Conservation (phyloP, 2,113 vertebrate genomes). For the Coracopsis vasa region DNA sequence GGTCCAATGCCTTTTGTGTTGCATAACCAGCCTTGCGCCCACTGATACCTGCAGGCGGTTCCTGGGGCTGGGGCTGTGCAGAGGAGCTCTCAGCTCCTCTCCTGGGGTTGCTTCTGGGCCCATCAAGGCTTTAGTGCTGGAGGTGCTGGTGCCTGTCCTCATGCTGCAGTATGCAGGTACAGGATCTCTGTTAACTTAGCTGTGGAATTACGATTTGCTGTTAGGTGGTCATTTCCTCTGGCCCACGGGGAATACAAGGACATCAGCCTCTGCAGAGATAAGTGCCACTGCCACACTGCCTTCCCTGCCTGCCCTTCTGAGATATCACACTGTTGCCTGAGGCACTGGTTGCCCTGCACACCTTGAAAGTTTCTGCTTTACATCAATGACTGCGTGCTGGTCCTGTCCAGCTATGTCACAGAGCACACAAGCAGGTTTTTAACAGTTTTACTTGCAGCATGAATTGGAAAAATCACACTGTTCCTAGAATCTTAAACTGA, state of each 20-base stretch:
- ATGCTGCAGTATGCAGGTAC: accelerated
- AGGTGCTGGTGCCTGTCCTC: background rate
- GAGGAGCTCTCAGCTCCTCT: background rate
- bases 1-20: background rate
- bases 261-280: background rate
- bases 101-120: background rate
- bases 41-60: background rate
- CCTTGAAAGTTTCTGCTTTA: background rate
- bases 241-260: background rate
- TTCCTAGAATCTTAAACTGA: background rate
- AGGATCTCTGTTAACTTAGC: background rate
- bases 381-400: background rate
- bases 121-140: background rate
- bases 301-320: background rate
- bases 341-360: background rate
- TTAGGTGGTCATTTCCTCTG: background rate
- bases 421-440: background rate
- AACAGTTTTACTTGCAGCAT: background rate
- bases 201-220: background rate
- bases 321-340: background rate
- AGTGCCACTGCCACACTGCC: background rate
- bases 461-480: background rate
- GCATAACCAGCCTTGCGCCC: accelerated
- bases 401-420: background rate
- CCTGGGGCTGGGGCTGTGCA: background rate